Percentiles rank a stretch among this genome's conserved stretches.
Conservation (phyloP, 2,113 vertebrate genomes). For the Phodopus roborovskii region DNA sequence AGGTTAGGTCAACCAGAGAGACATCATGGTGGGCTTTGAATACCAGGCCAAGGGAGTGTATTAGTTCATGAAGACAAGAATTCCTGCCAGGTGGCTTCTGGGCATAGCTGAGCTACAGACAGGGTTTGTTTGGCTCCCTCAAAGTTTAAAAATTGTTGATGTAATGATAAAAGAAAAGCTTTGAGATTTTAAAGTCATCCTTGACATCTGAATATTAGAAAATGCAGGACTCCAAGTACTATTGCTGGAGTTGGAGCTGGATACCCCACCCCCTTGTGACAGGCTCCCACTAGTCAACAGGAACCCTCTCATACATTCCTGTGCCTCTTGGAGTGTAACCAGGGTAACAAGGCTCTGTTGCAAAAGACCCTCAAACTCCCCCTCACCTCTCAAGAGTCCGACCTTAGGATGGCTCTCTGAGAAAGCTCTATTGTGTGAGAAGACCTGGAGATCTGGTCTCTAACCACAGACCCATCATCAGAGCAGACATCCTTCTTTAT, state of each 20-base stretch:
- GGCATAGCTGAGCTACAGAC: not conserved
- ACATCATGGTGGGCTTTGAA: not conserved
- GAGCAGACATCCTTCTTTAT: not conserved
- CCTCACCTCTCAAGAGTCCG: not conserved
- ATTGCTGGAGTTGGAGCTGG: not conserved
- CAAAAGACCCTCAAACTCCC: not conserved
- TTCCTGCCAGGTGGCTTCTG: not conserved
- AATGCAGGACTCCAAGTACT: not conserved
- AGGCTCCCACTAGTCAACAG: not conserved
- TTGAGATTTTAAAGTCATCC: not conserved
- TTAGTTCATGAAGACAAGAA: not conserved
- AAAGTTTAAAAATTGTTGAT: not conserved
- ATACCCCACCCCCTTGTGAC: not conserved
- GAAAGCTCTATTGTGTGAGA: not conserved
- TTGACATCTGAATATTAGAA: not conserved
- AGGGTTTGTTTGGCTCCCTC: not conserved
- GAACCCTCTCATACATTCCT: not conserved
- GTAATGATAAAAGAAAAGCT: not conserved
- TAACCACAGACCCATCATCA: accelerated
- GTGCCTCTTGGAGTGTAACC: not conserved
- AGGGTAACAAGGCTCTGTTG: not conserved
- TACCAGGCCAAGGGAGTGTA: not conserved
- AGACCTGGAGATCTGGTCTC: not conserved
- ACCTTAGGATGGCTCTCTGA: not conserved
- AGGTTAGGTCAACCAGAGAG: too few species aligned